phyloP scores from a whole-genome alignment of 2,888 invertebrate species.

The Chrysolina oricalcia region DNA sequence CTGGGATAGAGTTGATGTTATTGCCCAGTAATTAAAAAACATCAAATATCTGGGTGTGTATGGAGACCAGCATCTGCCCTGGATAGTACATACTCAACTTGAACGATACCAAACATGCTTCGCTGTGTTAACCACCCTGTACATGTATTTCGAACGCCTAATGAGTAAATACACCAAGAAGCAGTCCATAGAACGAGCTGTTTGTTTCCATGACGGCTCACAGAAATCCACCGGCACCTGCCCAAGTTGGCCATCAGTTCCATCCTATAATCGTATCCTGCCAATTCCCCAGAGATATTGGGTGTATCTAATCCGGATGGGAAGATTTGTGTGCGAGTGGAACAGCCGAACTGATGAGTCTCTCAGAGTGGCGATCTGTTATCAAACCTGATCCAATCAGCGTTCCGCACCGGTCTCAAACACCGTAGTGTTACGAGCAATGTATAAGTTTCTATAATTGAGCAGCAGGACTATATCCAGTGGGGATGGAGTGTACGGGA shows the following conservation, averaged over 20 bases:
- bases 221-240: slow-evolving; percentile 1
- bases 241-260: background rate
- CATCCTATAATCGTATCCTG: background rate
- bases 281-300: background rate
- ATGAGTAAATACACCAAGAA: background rate
- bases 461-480: too few relatives aligned
- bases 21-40: too few relatives aligned
- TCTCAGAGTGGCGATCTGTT: background rate
- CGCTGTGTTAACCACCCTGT: too few relatives aligned
- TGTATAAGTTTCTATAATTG: background rate
- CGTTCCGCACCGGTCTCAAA: background rate
- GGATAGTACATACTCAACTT: too few relatives aligned
- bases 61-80: too few relatives aligned
- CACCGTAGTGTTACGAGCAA: background rate
- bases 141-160: background rate
- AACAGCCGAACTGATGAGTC: background rate
- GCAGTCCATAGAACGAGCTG: background rate
- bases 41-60: too few relatives aligned
- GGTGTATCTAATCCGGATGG: background rate
- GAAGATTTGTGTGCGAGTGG: slow-evolving; percentile 3
- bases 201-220: background rate
- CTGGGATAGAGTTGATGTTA: too few relatives aligned
- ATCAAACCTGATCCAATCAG: background rate
- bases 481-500: too few relatives aligned
- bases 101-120: too few relatives aligned